Evolutionary conservation across 1,140 invertebrate species (phyloP).

Genomic region (Heliothis virescens): DNA sequence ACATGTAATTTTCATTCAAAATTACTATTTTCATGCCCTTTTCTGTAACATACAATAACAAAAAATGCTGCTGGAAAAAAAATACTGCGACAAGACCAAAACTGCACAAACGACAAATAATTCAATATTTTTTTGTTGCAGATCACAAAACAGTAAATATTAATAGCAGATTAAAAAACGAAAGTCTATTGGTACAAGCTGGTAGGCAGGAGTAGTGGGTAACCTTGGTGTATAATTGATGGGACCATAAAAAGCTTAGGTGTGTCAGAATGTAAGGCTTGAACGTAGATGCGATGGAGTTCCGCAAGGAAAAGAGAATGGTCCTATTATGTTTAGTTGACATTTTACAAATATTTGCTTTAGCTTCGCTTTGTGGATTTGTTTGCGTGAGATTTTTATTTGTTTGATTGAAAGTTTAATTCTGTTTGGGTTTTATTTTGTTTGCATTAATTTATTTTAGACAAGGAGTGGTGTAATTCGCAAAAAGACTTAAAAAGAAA

Average conservation of each 20-base stretch:
- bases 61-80: neutral
- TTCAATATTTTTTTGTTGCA: neutral
- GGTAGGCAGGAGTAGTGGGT: constrained; percentile 21
- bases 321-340: constrained; percentile 46
- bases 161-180: constrained; percentile 31
- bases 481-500: too few relatives aligned
- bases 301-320: constrained; percentile 45
- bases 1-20: neutral
- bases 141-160: constrained; percentile 33
- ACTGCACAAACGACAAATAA: neutral
- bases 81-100: neutral
- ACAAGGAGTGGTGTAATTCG: too few relatives aligned
- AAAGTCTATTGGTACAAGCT: constrained; percentile 32
- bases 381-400: constrained; percentile 2
- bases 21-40: neutral
- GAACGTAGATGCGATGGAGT: constrained; percentile 32
- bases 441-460: neutral
- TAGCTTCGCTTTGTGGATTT: constrained; percentile 9
- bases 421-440: too few relatives aligned
- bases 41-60: neutral
- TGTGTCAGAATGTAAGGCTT: constrained; percentile 44
- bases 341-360: constrained; percentile 41
- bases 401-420: neutral
- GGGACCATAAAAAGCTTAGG: constrained; percentile 48
- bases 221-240: constrained; percentile 47